These are phyloP conservation scores for Leuciscus idus DNA, from an alignment of 2,113 vertebrate genomes.

Conservation along the genomic window DNA sequence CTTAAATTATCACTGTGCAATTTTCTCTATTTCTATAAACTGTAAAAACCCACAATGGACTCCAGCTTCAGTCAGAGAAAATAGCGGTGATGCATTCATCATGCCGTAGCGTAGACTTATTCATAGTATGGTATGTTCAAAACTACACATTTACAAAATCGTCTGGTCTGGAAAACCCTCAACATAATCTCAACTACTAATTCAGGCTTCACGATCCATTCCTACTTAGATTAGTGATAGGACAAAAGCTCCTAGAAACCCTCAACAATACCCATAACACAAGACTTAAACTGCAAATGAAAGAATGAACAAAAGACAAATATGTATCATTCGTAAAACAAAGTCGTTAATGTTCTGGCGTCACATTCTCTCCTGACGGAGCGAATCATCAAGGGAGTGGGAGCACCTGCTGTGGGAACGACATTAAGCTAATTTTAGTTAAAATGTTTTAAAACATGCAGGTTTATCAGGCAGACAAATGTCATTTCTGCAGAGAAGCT, in stretches of 20 bases:
- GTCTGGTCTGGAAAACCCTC: not conserved
- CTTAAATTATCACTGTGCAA: slow-evolving; percentile 22
- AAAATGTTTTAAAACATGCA: slow-evolving; percentile 50
- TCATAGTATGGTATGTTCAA: not conserved
- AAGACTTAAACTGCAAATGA: not conserved
- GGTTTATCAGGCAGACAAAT: slow-evolving; percentile 48
- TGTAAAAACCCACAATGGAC: slow-evolving; percentile 29
- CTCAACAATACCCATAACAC: not conserved
- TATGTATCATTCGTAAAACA: slow-evolving; percentile 33
- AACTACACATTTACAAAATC: not conserved
- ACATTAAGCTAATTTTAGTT: slow-evolving; percentile 51
- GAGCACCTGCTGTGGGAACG: slow-evolving; percentile 34
- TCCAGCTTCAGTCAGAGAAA: slow-evolving; percentile 7
- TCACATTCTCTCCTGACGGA: not conserved
- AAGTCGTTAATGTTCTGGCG: slow-evolving; percentile 14
- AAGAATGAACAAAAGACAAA: slow-evolving; percentile 20
- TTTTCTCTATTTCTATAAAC: slow-evolving; percentile 25
- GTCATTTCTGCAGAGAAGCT: slow-evolving; percentile 43
- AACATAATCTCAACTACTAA: not conserved
- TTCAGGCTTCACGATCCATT: not conserved
- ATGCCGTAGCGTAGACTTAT: not conserved
- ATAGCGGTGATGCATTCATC: not conserved
- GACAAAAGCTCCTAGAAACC: not conserved
- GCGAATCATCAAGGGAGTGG: slow-evolving; percentile 25
- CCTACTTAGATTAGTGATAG: not conserved